Evolutionary conservation across 2,888 invertebrate genomes (phyloP), one percentile per base, ranked within the genome.

Genomic region (Apodemia zela): DNA sequence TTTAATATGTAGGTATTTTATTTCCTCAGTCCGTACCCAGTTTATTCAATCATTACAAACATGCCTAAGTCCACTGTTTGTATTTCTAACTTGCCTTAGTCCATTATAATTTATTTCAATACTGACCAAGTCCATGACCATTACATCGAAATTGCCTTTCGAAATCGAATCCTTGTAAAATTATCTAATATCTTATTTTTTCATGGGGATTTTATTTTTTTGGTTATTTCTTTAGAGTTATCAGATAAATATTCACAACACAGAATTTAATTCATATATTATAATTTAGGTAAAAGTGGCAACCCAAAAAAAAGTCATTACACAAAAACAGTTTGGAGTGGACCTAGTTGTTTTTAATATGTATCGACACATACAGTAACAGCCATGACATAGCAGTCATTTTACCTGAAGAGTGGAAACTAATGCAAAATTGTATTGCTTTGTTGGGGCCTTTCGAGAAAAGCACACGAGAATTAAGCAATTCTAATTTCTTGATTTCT

Each of bases 41-140:
- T 49, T 49, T 49, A 49, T 49, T 49, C 18, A 49, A 49, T 49
- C 49, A 49, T 49, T 17, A 47, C 47, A 17, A 47, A 47, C 47
- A 47, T 47, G 47, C 47, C n/a, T 47, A 47, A 47, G 47, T 47
- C 47, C 47, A 47, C 17, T 47, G 47, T 17, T 17, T 47, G 17
- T 15, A 17, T 47, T 47, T 47, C 47, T n/a, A 17, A 47, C 47
- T 47, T 17, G 4, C 47, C 47, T n/a, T 3, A n/a, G 17, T 15
- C 47, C 47, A 47, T 47, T 47, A 47, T 47, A n/a, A n/a, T 47
- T 47, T 45, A 45, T 49, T 49, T 49, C 49, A 49, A 49, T 49
- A 49, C n/a, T 49, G 49, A 17, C 49, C 17, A 49, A 49, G 8
- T 49, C 49, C 49, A 49, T 17, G 18, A 49, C 49, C 49, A 49